phyloP scores from a whole-genome alignment of 2,113 vertebrate species.

The Acrocephalus kingi region DNA sequence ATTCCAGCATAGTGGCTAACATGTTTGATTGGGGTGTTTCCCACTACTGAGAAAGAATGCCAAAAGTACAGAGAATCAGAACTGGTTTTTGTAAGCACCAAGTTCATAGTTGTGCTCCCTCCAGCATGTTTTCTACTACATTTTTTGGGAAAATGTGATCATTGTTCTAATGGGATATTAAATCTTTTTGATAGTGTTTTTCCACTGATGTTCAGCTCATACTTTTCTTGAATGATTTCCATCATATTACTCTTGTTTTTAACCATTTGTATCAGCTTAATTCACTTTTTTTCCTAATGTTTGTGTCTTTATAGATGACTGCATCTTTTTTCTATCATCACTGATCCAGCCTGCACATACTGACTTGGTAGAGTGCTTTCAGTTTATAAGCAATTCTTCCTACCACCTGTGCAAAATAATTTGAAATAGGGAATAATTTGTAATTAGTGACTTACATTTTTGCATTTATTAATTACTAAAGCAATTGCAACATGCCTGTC shows the following conservation, averaged over 20 bases:
- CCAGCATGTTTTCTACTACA: neutral
- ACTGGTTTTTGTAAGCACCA: neutral
- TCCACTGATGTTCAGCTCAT: neutral
- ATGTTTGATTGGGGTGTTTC: neutral
- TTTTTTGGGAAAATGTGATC: neutral
- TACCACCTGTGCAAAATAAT: neutral
- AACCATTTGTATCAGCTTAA: neutral
- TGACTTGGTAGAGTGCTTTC: neutral
- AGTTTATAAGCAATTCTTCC: neutral
- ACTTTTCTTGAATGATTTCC: slow-evolving; percentile 1
- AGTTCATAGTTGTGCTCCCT: neutral
- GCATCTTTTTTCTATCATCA: neutral
- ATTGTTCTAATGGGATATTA: neutral
- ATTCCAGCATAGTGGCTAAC: neutral
- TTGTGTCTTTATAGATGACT: neutral
- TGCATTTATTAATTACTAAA: neutral
- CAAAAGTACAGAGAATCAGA: neutral
- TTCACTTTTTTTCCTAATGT: neutral
- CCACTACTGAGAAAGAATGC: neutral
- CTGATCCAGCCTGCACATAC: neutral
- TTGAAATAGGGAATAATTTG: neutral
- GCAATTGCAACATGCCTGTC: neutral
- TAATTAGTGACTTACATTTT: neutral
- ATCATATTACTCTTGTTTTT: neutral
- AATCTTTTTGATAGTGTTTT: neutral